Percentiles rank a stretch among this genome's conserved stretches.
phyloP scores from a whole-genome alignment of 2,113 vertebrate genomes.

The Xiphorhynchus elegans region DNA sequence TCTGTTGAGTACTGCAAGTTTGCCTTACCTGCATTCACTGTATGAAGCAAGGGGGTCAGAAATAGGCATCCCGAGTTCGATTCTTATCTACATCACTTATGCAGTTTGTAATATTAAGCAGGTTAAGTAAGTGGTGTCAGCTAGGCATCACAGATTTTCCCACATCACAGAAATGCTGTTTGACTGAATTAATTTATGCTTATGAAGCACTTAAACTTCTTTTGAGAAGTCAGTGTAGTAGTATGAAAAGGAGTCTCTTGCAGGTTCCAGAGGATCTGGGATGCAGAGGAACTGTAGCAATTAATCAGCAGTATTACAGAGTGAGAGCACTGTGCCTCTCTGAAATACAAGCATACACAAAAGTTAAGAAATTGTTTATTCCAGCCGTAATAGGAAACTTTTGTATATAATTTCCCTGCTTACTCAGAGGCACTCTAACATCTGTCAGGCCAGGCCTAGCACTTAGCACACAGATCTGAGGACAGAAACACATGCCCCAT shows the following conservation, averaged over 20 bases:
- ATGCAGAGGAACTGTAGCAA: background rate
- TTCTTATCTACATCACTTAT: slow-evolving; percentile 22
- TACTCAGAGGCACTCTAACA: slow-evolving; percentile 61
- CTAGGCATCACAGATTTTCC: slow-evolving; percentile 5
- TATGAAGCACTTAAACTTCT: slow-evolving; percentile 32
- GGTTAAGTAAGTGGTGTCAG: slow-evolving; percentile 25
- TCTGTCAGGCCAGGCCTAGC: slow-evolving; percentile 55
- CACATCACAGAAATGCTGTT: slow-evolving; percentile 40
- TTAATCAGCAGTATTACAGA: background rate
- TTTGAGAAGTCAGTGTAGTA: background rate
- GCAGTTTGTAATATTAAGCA: background rate
- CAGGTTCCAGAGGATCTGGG: background rate
- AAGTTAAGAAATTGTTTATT: slow-evolving; percentile 67
- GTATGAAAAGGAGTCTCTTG: background rate
- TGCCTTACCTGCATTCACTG: background rate
- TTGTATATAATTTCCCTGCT: slow-evolving; percentile 68
- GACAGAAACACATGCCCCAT: slow-evolving; percentile 46
- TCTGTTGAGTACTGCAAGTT: background rate
- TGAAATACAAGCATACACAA: slow-evolving; percentile 58
- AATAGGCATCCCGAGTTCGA: background rate
- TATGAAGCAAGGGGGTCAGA: background rate
- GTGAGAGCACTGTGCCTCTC: slow-evolving; percentile 14
- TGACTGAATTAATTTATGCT: slow-evolving; percentile 56
- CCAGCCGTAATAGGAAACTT: slow-evolving; percentile 64
- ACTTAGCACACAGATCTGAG: slow-evolving; percentile 52